phyloP scores from a whole-genome alignment of 2,888 invertebrate genomes.

The Tanypteryx hageni region DNA sequence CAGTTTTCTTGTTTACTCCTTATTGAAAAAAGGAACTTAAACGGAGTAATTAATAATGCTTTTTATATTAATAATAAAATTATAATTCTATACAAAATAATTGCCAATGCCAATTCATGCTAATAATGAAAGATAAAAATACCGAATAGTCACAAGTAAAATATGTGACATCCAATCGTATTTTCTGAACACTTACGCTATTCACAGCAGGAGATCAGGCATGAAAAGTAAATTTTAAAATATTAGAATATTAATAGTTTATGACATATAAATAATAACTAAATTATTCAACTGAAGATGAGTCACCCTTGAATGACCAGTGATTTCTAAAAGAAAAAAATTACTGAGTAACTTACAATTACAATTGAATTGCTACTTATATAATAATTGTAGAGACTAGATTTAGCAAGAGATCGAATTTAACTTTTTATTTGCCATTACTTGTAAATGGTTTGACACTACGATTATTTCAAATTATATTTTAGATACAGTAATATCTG shows the following conservation, averaged over 20 bases:
- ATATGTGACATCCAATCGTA: background rate
- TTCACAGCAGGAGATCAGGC: background rate
- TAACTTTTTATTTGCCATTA: too few relatives aligned
- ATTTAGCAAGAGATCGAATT: too few relatives aligned
- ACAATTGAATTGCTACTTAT: background rate
- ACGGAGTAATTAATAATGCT: too few relatives aligned
- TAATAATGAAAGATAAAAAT: too few relatives aligned
- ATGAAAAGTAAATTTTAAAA: slow-evolving; percentile 18
- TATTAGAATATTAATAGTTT: background rate
- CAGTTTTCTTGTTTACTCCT: background rate
- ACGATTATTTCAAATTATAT: too few relatives aligned
- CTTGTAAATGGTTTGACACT: slow-evolving; percentile 12
- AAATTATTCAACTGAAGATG: background rate
- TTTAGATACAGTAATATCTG: too few relatives aligned
- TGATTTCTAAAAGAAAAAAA: background rate
- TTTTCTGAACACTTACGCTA: slow-evolving; percentile 4
- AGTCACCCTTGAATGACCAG: background rate
- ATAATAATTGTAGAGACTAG: background rate
- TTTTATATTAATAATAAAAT: too few relatives aligned
- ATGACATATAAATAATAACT: background rate
- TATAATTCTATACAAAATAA: too few relatives aligned
- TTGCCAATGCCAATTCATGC: too few relatives aligned
- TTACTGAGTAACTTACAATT: background rate
- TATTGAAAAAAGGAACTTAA: too few relatives aligned
- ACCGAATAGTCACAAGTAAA: too few relatives aligned